Evolutionary conservation across 2,797 vertebrate species (phyloP), one percentile per base, ranked within the genome.

Genomic region (Danio choprae): DNA sequence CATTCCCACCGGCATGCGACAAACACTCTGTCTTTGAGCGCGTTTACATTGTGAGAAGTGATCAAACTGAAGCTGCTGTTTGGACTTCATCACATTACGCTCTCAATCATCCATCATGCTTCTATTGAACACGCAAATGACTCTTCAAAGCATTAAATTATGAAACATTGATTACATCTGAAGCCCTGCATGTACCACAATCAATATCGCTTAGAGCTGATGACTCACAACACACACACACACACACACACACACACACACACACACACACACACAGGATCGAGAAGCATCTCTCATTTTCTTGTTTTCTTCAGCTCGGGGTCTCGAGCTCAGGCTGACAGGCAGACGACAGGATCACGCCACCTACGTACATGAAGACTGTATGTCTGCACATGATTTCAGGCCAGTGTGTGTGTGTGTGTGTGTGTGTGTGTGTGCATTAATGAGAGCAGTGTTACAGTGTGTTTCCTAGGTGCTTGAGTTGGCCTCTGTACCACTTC

Each of bases 111-210:
- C 62, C 56, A 62, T 81, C 64, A 53, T 43, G 59, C 46, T 70
- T 74, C 36, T 68, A 84, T 70, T 74, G 48, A 78, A 79, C 51
- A 81, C 79, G 72, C 79, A 84, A 81, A 79, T 79, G 80, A 73
- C 40, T 76, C 71, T 84, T 70, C 76, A 84, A 62, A 80, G 44
- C 77, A 84, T 82, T 84, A 68, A 77, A 82, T 82, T 84, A 84
- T 80, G 71, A 82, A 82, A 82, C 77, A 84, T 80, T 82, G 77
- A 84, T 84, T 60, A 84, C 59, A 84, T 64, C 77, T 80, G 60
- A 71, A 80, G 80, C 70, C 64, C 65, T 48, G 60, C 60, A 64
- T 80, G 73, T 51, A 76, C 38, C 77, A 80, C 67, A 75, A 84
- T 83, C 84, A 80, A 83, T 83, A 83, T 67, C 65, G 36, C 63